A percentile compares a stretch with the other conserved stretches of the same genome.
Conservation (phyloP, 2,113 vertebrate genomes). For the Corythornis vintsioides region DNA sequence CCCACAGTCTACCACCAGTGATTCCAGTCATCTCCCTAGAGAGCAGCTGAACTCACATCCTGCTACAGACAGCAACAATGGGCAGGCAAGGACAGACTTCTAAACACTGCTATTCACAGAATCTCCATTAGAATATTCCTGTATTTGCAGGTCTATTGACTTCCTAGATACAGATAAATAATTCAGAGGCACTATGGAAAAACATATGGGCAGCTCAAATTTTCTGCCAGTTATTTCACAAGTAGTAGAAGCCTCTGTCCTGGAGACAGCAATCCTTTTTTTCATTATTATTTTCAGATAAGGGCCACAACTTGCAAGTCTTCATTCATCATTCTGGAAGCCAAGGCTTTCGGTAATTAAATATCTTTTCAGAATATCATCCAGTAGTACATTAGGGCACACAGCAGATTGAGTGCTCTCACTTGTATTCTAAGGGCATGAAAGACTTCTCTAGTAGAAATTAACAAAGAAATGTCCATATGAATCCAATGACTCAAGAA, state of each 20-base stretch:
- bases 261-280: neutral
- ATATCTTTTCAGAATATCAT: neutral
- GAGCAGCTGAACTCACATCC: neutral
- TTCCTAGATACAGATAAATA: neutral
- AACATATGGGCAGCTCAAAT: neutral
- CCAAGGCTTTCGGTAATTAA: neutral
- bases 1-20: neutral
- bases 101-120: neutral
- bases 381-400: neutral
- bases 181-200: neutral
- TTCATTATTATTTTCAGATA: neutral
- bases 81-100: neutral
- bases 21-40: neutral
- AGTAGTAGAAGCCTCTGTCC: neutral
- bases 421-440: neutral
- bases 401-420: neutral
- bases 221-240: neutral
- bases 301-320: neutral
- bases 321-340: neutral
- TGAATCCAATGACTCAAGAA: neutral
- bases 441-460: neutral
- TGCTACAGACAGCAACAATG: fast-evolving
- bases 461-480: neutral
- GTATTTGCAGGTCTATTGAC: neutral
- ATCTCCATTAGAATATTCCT: neutral